phyloP scores from a whole-genome alignment of 1,140 invertebrate species.

The Cotesia typhae region DNA sequence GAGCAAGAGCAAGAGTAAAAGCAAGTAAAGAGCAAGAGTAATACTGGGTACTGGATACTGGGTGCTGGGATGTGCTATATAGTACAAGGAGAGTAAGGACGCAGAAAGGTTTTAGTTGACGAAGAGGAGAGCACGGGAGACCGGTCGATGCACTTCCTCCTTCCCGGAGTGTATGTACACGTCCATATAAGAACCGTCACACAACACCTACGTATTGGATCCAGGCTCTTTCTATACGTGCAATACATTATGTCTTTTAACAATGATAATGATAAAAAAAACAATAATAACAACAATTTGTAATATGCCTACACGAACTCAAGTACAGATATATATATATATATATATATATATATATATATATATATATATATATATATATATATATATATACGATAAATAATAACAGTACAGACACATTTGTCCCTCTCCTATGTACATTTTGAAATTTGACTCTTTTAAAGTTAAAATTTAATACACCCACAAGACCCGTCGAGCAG shows the following conservation, averaged over 20 bases:
- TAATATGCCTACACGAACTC: neutral
- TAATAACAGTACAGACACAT: neutral
- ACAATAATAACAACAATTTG: neutral
- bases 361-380: neutral
- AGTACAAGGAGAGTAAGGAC: constrained; percentile 23
- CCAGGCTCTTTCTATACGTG: constrained; percentile 8
- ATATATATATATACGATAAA: neutral
- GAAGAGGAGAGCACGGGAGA: constrained; percentile 13
- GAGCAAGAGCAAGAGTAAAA: too few species aligned
- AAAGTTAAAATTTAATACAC: constrained; percentile 20
- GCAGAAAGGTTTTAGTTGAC: constrained; percentile 2
- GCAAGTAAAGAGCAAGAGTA: too few species aligned
- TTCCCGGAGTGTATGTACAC: constrained; percentile 20
- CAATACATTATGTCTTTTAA: neutral
- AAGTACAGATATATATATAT: neutral
- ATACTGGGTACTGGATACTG: too few species aligned
- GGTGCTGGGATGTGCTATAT: too few species aligned
- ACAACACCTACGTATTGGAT: constrained; percentile 26
- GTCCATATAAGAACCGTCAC: constrained; percentile 31
- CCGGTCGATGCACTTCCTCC: constrained; percentile 38
- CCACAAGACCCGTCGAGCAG: neutral
- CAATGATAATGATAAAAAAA: neutral
- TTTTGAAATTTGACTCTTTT: constrained; percentile 11
- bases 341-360: neutral
- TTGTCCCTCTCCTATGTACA: neutral